phyloP scores from a whole-genome alignment of 1,140 invertebrate species.

The Polypedilum vanderplanki region DNA sequence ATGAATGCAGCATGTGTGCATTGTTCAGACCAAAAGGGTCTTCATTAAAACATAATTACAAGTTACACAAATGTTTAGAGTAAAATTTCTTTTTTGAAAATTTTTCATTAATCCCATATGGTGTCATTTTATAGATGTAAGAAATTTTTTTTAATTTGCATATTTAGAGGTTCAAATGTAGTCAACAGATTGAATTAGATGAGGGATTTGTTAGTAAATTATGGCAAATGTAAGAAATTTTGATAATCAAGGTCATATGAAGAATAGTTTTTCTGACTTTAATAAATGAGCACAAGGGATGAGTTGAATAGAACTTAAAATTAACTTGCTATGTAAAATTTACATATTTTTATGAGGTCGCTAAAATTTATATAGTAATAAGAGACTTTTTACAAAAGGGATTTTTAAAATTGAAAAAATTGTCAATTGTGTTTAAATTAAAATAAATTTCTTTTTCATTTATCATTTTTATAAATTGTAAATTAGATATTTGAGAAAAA shows the following conservation, averaged over 20 bases:
- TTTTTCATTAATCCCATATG: slow-evolving; percentile 27
- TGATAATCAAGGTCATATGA: not conserved
- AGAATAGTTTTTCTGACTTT: too few species aligned
- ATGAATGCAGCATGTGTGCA: not conserved
- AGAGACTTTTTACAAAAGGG: too few species aligned
- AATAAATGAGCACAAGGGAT: too few species aligned
- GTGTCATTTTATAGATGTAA: not conserved
- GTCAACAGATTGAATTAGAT: not conserved
- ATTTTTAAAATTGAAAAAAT: too few species aligned
- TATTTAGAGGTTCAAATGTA: slow-evolving; percentile 7
- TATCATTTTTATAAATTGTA: too few species aligned
- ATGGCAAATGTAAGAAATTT: not conserved
- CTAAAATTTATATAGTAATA: too few species aligned
- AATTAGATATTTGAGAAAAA: too few species aligned
- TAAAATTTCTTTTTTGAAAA: not conserved
- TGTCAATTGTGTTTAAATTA: too few species aligned
- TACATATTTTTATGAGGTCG: too few species aligned
- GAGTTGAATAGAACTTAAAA: too few species aligned
- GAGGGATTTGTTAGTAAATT: not conserved
- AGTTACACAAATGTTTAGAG: slow-evolving; percentile 2
- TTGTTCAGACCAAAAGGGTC: not conserved
- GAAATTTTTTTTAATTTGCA: slow-evolving; percentile 7
- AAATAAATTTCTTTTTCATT: too few species aligned
- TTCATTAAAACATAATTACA: slow-evolving; percentile 28
- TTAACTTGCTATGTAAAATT: too few species aligned